Percentiles rank a stretch among this genome's conserved stretches.
Conservation (phyloP, 1,140 invertebrate species). For the Ceratina japonica region DNA sequence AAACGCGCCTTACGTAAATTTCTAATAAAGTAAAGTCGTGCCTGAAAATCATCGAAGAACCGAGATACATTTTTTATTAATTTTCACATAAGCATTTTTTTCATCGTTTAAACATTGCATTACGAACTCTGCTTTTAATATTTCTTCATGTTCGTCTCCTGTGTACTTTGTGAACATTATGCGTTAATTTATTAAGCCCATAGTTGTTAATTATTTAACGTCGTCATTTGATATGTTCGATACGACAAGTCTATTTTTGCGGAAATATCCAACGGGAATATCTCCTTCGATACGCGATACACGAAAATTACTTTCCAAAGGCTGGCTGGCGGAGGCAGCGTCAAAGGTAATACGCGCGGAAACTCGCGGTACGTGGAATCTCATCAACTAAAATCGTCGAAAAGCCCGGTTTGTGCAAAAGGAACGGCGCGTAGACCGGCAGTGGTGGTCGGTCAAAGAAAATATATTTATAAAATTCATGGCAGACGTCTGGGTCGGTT, state of each 20-base stretch:
- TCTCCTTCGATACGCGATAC: not conserved
- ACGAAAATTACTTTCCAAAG: not conserved
- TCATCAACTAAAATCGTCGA: slow-evolving; percentile 27
- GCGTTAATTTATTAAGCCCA: too few relatives aligned
- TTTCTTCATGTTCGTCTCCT: too few relatives aligned
- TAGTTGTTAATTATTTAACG: not conserved
- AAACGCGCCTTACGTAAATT: slow-evolving; percentile 33
- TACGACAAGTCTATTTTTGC: not conserved
- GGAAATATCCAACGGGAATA: not conserved
- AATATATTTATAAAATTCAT: slow-evolving; percentile 67
- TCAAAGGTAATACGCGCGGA: not conserved
- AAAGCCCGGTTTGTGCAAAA: slow-evolving; percentile 30
- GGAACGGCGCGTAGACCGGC: slow-evolving; percentile 3
- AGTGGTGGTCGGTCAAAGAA: slow-evolving; percentile 47
- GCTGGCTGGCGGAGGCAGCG: not conserved
- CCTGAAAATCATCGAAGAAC: too few relatives aligned
- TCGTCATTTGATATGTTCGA: not conserved
- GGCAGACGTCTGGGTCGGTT: slow-evolving; percentile 55
- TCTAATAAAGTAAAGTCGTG: not conserved
- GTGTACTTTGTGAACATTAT: too few relatives aligned
- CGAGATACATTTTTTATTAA: too few relatives aligned
- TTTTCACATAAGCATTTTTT: too few relatives aligned
- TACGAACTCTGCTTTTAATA: too few relatives aligned
- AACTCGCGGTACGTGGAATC: slow-evolving; percentile 19
- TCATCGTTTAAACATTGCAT: too few relatives aligned